phyloP scores from a whole-genome alignment of 2,113 vertebrate genomes.

The Macrotus californicus region DNA sequence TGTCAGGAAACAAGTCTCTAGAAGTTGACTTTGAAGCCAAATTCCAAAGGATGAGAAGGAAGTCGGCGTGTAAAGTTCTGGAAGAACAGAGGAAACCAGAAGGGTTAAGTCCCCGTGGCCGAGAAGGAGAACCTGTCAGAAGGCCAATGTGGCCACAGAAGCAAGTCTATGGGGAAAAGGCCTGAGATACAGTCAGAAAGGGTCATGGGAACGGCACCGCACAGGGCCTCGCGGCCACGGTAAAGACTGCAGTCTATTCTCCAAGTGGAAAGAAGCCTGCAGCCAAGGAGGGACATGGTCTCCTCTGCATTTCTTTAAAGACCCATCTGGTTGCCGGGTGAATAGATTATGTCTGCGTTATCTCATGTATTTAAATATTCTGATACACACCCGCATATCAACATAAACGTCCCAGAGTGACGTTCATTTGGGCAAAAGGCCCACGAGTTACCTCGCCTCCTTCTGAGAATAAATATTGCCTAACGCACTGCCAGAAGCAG shows the following conservation, averaged over 20 bases:
- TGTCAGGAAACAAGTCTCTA: not conserved
- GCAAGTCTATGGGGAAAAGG: not conserved
- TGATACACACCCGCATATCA: not conserved
- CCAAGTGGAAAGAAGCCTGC: not conserved
- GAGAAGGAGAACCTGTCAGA: not conserved
- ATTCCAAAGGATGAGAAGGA: not conserved
- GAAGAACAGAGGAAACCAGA: not conserved
- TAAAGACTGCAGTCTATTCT: not conserved
- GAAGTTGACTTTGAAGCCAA: not conserved
- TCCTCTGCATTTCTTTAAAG: not conserved
- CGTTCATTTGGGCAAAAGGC: not conserved
- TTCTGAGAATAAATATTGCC: not conserved
- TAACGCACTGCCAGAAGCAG: not conserved
- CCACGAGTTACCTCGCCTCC: not conserved
- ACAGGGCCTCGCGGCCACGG: rapidly evolving
- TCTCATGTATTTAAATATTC: conserved; percentile 17
- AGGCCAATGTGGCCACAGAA: not conserved
- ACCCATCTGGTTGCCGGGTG: not conserved
- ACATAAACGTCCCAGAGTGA: not conserved
- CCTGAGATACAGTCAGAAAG: not conserved
- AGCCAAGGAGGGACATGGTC: not conserved
- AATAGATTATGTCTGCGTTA: not conserved
- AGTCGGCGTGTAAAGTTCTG: not conserved
- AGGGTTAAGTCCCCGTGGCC: not conserved
- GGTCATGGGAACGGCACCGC: rapidly evolving